phyloP scores from a whole-genome alignment of 2,888 invertebrate species.

The Conistra vaccinii region DNA sequence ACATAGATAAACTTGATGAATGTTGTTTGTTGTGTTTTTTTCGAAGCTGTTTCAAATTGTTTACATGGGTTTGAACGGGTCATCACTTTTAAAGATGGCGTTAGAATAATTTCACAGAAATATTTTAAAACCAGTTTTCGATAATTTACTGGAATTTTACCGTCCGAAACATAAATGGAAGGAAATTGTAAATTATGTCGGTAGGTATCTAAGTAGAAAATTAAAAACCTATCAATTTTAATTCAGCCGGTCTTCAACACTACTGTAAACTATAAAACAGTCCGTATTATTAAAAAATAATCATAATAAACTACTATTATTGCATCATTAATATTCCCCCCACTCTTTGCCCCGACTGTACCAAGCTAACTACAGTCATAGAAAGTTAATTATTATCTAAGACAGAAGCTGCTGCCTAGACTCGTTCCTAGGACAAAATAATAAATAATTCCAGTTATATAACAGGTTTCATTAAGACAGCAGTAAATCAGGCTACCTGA shows the following conservation, averaged over 20 bases:
- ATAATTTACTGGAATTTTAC: neutral
- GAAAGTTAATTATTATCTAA: slow-evolving; percentile 86
- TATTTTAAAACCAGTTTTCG: neutral
- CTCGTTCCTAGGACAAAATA: slow-evolving; percentile 86
- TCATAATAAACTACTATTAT: slow-evolving; percentile 56
- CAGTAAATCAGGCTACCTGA: slow-evolving; percentile 88
- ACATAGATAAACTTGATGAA: slow-evolving; percentile 57
- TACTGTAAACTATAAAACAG: slow-evolving; percentile 30
- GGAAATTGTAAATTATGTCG: neutral
- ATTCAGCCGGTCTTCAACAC: neutral
- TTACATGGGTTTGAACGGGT: slow-evolving; percentile 22
- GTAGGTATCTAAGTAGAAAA: neutral
- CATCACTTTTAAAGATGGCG: slow-evolving; percentile 21
- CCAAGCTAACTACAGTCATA: slow-evolving; percentile 70
- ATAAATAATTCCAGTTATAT: slow-evolving; percentile 90
- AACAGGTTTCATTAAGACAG: slow-evolving; percentile 90
- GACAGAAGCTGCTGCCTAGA: slow-evolving; percentile 84
- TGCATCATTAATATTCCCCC: slow-evolving; percentile 55
- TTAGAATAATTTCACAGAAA: neutral
- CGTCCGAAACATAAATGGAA: neutral
- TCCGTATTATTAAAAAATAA: slow-evolving; percentile 53
- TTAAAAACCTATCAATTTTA: slow-evolving; percentile 12
- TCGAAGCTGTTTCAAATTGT: slow-evolving; percentile 16
- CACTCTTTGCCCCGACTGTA: slow-evolving; percentile 46
- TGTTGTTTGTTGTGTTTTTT: slow-evolving; percentile 36